A percentile compares a stretch with the other conserved stretches of the same genome.
These are phyloP conservation scores for Leptoteleia sp. DNA, from an alignment of 1,140 invertebrate species.

Conservation along the genomic window DNA sequence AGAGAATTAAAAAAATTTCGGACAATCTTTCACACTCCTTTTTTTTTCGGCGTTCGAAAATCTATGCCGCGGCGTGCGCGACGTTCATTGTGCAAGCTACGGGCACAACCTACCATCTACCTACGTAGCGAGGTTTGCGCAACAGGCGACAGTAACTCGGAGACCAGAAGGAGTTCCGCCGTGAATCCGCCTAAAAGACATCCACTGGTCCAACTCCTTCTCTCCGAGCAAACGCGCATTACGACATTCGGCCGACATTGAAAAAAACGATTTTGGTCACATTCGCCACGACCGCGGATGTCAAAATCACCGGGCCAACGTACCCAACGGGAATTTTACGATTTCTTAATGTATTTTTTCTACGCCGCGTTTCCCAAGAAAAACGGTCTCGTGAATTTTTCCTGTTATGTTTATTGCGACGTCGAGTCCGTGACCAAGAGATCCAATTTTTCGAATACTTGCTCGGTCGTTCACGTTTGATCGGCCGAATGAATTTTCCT, in stretches of 20 bases:
- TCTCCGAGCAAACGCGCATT: slow-evolving; percentile 27
- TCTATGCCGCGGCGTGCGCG: slow-evolving; percentile 27
- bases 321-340: slow-evolving; percentile 51
- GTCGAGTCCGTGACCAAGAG: slow-evolving; percentile 31
- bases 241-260: slow-evolving; percentile 28
- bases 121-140: slow-evolving; percentile 58
- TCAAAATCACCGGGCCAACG: slow-evolving; percentile 50
- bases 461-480: slow-evolving; percentile 43
- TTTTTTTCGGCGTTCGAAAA: slow-evolving; percentile 27
- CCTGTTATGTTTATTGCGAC: slow-evolving; percentile 52
- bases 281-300: slow-evolving; percentile 32
- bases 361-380: slow-evolving; percentile 13
- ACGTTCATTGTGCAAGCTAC: slow-evolving; percentile 58
- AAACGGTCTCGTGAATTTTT: slow-evolving; percentile 41
- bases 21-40: slow-evolving; percentile 27
- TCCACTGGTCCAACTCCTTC: slow-evolving; percentile 46
- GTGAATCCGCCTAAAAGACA: slow-evolving; percentile 56
- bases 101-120: slow-evolving; percentile 51
- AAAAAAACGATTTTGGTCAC: slow-evolving; percentile 52
- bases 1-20: no score
- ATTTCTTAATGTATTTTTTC: slow-evolving; percentile 42
- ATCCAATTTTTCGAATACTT: slow-evolving; percentile 50
- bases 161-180: slow-evolving; percentile 47
- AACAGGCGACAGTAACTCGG: slow-evolving; percentile 48
- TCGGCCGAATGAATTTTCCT: slow-evolving; percentile 21